Percentiles rank a stretch among this genome's conserved stretches.
Conservation (phyloP, 2,888 invertebrate genomes). For the Eubasilissa splendida region DNA sequence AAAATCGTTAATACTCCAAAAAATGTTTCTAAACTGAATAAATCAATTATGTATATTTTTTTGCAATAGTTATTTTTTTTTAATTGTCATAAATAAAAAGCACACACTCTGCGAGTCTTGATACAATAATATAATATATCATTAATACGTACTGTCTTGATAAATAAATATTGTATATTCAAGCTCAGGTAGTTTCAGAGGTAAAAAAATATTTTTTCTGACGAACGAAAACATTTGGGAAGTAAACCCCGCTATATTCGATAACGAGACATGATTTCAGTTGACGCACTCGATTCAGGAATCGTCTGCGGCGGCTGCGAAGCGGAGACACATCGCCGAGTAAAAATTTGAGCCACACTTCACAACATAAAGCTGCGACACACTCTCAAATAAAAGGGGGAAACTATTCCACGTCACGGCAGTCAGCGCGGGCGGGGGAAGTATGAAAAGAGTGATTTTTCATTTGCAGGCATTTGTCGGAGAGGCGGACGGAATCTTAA, state of each 20-base stretch:
- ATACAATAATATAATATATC: no score
- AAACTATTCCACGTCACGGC: constrained; percentile 24
- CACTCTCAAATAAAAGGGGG: constrained; percentile 1
- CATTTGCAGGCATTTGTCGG: constrained; percentile 7
- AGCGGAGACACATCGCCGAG: no score
- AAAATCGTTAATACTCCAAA: no score
- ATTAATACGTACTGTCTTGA: no score
- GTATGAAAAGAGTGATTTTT: constrained; percentile 30
- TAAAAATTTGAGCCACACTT: background rate
- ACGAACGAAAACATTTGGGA: background rate
- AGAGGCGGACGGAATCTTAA: constrained; percentile 20
- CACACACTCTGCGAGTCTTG: no score
- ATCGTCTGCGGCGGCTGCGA: background rate
- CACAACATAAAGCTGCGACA: background rate
- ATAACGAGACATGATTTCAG: constrained; percentile 15
- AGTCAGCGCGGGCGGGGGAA: background rate
- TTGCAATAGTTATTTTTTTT: no score
- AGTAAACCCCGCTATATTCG: constrained; percentile 7
- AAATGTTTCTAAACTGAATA: no score
- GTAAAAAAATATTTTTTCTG: no score
- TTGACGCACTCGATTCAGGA: constrained; percentile 1
- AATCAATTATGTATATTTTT: no score
- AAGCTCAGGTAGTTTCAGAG: no score
- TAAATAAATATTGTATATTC: no score
- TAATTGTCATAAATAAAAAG: no score